These are phyloP conservation scores for Dugesia japonica DNA, from an alignment of 2,888 invertebrate genomes.

Conservation along the genomic window DNA sequence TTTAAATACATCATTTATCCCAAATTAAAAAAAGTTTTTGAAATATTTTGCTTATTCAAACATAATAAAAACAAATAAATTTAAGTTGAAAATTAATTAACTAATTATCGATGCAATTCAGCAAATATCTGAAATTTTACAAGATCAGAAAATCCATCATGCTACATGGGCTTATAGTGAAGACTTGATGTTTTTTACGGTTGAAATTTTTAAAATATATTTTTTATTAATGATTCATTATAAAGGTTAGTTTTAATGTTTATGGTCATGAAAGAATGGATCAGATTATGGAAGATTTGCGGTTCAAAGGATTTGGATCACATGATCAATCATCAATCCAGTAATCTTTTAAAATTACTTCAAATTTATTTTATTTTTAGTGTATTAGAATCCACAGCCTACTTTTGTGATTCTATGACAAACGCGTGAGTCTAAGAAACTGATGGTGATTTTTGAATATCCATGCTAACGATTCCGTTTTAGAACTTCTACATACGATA, in stretches of 20 bases:
- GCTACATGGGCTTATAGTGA: conserved; percentile 16
- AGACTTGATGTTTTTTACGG: conserved; percentile 1
- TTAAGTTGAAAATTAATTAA: too few relatives aligned
- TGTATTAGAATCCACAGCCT: conserved; percentile 15
- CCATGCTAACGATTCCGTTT: conserved; percentile 14
- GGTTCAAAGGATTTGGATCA: conserved; percentile 5
- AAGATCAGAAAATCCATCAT: not conserved
- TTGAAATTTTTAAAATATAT: too few relatives aligned
- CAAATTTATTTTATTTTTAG: not conserved
- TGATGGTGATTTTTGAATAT: conserved; percentile 10
- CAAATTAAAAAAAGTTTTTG: too few relatives aligned
- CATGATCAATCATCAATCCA: conserved; percentile 14
- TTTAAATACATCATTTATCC: too few relatives aligned
- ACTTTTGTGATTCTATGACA: conserved; percentile 11
- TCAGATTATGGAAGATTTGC: not conserved
- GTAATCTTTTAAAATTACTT: not conserved
- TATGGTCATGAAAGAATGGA: conserved; percentile 15
- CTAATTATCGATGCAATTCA: too few relatives aligned
- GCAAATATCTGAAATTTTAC: not conserved
- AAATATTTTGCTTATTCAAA: too few relatives aligned
- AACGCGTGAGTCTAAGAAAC: conserved; percentile 5
- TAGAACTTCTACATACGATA: not conserved
- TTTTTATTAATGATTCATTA: too few relatives aligned
- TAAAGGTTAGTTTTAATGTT: not conserved
- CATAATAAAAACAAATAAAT: too few relatives aligned